These are phyloP conservation scores for sheep (Ovis aries) DNA, from an alignment of 2,113 vertebrate species.

Conservation along the genomic window ARS-UI_Ramb_v3.0 NC_056077.1:15024501-15025000, in stretches of 20 bases:
- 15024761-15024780: too few species aligned
- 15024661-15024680: not conserved
- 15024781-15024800: not conserved
- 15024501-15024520: not conserved
- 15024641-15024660: not conserved
- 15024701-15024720: rapidly evolving
- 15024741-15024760: not conserved
- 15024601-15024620: not conserved
- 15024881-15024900: not conserved
- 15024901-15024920: not conserved
- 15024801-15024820: not conserved
- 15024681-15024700: not conserved
- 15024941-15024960: not conserved
- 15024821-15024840: not conserved
- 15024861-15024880: not conserved
- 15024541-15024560: not conserved
- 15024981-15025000: not conserved
- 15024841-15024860: not conserved
- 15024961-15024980: not conserved
- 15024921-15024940: not conserved
- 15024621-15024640: rapidly evolving
- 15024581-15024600: not conserved
- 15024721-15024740: rapidly evolving
- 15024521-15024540: not conserved
- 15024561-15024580: not conserved